These are phyloP conservation scores for Daphoenositta chrysoptera DNA, from an alignment of 2,113 vertebrate species.

Conservation along the genomic window DNA sequence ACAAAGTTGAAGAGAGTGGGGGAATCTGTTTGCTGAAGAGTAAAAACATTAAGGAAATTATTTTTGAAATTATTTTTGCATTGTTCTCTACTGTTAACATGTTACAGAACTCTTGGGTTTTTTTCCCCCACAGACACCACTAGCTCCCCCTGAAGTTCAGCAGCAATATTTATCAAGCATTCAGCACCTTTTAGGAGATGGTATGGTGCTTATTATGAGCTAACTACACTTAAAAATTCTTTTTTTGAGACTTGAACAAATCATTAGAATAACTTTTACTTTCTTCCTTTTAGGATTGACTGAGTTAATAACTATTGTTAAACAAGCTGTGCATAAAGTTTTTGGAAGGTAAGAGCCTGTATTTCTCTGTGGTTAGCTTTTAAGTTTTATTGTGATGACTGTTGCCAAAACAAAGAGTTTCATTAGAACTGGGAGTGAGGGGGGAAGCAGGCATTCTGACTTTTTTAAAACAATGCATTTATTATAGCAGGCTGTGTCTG, in stretches of 20 bases:
- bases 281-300: constrained; percentile 78
- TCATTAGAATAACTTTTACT: neutral
- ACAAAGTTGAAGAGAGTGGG: neutral
- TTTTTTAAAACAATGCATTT: neutral
- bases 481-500: neutral
- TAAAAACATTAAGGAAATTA: neutral
- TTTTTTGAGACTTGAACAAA: neutral
- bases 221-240: neutral
- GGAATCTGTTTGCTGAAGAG: neutral
- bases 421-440: neutral
- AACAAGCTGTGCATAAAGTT: constrained; percentile 87
- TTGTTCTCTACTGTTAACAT: neutral
- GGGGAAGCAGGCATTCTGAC: neutral
- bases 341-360: constrained; percentile 80
- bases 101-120: neutral
- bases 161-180: constrained; percentile 98
- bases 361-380: neutral
- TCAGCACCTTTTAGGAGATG: constrained; percentile 94
- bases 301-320: constrained; percentile 89
- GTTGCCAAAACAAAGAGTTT: neutral
- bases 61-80: neutral
- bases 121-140: constrained; percentile 71
- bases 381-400: neutral
- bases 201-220: constrained; percentile 67
- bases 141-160: constrained; percentile 93